Percentiles rank a stretch among this genome's conserved stretches.
phyloP scores from a whole-genome alignment of 2,888 invertebrate species.

The Hirtodrosophila histrioides region DNA sequence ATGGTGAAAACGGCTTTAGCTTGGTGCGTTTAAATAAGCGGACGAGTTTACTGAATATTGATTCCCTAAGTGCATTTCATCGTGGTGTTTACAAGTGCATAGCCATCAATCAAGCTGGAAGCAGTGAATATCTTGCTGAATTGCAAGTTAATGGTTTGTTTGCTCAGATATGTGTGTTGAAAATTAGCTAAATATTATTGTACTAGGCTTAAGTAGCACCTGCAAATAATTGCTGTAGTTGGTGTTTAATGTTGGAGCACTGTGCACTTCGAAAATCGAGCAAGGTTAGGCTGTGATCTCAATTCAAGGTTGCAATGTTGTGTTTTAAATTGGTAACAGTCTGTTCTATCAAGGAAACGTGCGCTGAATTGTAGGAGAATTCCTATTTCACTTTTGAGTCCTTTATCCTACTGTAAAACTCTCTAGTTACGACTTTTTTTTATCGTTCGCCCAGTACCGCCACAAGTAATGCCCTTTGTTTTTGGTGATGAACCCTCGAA shows the following conservation, averaged over 20 bases:
- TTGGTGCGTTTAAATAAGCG: constrained; percentile 81
- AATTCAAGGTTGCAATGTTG: neutral
- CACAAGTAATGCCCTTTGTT: constrained; percentile 91
- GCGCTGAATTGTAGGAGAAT: constrained; percentile 1
- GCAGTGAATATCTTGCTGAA: constrained; percentile 87
- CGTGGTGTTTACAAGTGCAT: constrained; percentile 91
- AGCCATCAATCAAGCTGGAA: constrained; percentile 89
- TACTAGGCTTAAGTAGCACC: constrained; percentile 48
- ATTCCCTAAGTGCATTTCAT: constrained; percentile 88
- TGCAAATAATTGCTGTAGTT: constrained; percentile 36
- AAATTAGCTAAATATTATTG: constrained; percentile 25
- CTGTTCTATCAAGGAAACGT: constrained; percentile 9
- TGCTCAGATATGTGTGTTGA: constrained; percentile 12
- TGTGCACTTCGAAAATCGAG: constrained; percentile 24
- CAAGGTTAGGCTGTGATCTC: constrained; percentile 10
- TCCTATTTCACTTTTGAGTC: too few species aligned
- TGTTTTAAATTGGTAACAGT: constrained; percentile 13
- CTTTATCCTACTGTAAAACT: neutral
- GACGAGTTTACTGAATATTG: constrained; percentile 85
- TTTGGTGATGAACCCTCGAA: constrained; percentile 92
- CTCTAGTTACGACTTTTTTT: neutral
- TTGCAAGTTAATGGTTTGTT: constrained; percentile 87
- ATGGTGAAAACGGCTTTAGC: constrained; percentile 84
- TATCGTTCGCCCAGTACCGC: constrained; percentile 86
- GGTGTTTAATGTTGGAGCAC: constrained; percentile 61